These are phyloP conservation scores for Antheraea mylitta DNA, from an alignment of 1,140 invertebrate genomes.

Conservation along the genomic window DNA sequence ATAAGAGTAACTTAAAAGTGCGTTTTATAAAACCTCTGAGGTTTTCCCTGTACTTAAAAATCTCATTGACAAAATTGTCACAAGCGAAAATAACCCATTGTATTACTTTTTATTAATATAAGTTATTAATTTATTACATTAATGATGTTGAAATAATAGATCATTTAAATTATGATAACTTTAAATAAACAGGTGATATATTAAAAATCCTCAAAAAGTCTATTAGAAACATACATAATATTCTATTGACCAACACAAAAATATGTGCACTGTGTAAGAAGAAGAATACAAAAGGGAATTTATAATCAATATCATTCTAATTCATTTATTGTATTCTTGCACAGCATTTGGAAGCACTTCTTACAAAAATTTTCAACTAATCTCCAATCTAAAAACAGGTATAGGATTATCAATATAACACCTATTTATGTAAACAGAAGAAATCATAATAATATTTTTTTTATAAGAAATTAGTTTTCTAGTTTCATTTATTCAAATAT, in stretches of 20 bases:
- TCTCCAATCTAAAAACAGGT: not conserved
- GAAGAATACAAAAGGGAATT: not conserved
- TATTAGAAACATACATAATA: not conserved
- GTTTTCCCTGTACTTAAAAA: constrained; percentile 50
- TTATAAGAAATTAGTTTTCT: not conserved
- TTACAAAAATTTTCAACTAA: not conserved
- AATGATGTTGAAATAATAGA: not conserved
- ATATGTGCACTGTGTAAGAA: not conserved
- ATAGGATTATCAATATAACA: constrained; percentile 38
- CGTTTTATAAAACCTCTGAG: constrained; percentile 34
- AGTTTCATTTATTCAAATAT: not conserved
- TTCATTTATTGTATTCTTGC: constrained; percentile 8
- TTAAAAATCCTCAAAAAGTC: constrained; percentile 4
- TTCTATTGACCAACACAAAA: constrained; percentile 5
- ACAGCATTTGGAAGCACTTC: constrained; percentile 16
- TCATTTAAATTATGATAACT: not conserved
- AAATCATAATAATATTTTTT: not conserved
- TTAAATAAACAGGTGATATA: constrained; percentile 32
- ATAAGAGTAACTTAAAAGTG: constrained; percentile 21
- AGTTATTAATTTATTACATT: constrained; percentile 1
- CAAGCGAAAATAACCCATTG: constrained; percentile 15
- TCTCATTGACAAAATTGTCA: constrained; percentile 30
- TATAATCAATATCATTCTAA: constrained; percentile 3
- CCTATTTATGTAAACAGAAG: constrained; percentile 30
- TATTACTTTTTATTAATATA: not conserved